A percentile compares a stretch with the other conserved stretches of the same genome.
Evolutionary conservation across 2,888 invertebrate genomes (phyloP).

Genomic region (Lucinisca nassula): DNA sequence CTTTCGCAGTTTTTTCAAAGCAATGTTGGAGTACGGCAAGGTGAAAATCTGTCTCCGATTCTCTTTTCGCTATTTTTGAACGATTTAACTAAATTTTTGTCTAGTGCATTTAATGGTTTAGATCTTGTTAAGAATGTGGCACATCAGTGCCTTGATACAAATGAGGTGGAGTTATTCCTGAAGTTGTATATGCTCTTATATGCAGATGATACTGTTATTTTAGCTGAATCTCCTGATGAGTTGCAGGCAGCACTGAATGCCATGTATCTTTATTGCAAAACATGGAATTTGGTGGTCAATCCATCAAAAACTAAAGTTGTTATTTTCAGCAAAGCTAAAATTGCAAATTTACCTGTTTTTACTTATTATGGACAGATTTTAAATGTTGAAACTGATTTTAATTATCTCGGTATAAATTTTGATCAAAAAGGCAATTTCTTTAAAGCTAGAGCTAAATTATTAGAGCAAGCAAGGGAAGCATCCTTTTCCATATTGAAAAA

Average conservation of each 20-base stretch:
- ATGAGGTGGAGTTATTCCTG: conserved; percentile 27
- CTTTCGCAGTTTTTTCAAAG: neutral
- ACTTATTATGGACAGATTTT: conserved; percentile 11
- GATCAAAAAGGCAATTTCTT: conserved; percentile 1
- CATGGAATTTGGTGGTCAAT: conserved; percentile 30
- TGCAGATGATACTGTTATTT: conserved; percentile 41
- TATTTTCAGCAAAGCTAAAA: conserved; percentile 23
- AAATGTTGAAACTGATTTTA: conserved; percentile 25
- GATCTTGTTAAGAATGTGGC: neutral
- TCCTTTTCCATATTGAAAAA: conserved; percentile 20
- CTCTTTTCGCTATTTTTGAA: conserved; percentile 17
- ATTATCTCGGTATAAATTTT: conserved; percentile 11
- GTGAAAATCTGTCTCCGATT: conserved; percentile 6
- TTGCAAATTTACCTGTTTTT: neutral
- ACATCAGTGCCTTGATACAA: conserved; percentile 9
- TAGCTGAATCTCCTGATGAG: conserved; percentile 29
- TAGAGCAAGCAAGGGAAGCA: conserved; percentile 26
- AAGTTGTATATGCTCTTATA: conserved; percentile 30
- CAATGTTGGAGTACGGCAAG: neutral
- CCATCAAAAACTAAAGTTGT: conserved; percentile 32
- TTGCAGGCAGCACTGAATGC: conserved; percentile 31
- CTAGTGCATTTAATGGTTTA: neutral
- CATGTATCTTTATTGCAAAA: conserved; percentile 32
- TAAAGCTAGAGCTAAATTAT: neutral
- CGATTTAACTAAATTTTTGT: neutral